Evolutionary conservation across 1,140 invertebrate genomes (phyloP).

Genomic region (Drosophila kurseongensis): DNA sequence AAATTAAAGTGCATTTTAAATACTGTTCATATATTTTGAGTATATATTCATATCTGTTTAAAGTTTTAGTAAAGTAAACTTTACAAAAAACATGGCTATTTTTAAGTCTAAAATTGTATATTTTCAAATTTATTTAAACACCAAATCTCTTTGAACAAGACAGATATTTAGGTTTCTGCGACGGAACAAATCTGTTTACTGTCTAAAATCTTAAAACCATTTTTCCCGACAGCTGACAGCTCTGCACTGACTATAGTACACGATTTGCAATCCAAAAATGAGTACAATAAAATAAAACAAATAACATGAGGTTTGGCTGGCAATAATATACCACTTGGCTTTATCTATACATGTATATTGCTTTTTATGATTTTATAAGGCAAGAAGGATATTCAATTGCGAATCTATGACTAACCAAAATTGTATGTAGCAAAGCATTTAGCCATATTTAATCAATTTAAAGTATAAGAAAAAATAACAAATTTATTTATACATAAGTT

Average conservation of each 20-base stretch:
- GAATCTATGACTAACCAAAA: no score
- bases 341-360: background rate
- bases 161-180: slow-evolving; percentile 12
- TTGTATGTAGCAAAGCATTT: no score
- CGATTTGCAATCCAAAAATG: slow-evolving; percentile 23
- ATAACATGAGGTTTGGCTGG: slow-evolving; percentile 15
- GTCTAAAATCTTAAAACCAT: slow-evolving; percentile 24
- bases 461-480: background rate
- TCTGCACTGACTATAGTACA: slow-evolving; percentile 22
- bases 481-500: background rate
- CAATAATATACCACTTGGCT: slow-evolving; percentile 1
- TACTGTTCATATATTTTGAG: no score
- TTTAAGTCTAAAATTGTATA: background rate
- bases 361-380: no score
- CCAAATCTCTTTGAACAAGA: slow-evolving; percentile 17
- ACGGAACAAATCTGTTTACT: slow-evolving; percentile 14
- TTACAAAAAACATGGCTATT: no score
- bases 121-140: slow-evolving; percentile 4
- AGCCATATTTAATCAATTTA: background rate
- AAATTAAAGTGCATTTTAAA: no score
- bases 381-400: no score
- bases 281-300: slow-evolving; percentile 30
- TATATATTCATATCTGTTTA: no score
- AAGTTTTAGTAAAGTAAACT: no score
- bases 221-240: slow-evolving; percentile 42